These are phyloP conservation scores for Catharus ustulatus DNA, from an alignment of 2,797 vertebrate genomes.

Conservation along the genomic window DNA sequence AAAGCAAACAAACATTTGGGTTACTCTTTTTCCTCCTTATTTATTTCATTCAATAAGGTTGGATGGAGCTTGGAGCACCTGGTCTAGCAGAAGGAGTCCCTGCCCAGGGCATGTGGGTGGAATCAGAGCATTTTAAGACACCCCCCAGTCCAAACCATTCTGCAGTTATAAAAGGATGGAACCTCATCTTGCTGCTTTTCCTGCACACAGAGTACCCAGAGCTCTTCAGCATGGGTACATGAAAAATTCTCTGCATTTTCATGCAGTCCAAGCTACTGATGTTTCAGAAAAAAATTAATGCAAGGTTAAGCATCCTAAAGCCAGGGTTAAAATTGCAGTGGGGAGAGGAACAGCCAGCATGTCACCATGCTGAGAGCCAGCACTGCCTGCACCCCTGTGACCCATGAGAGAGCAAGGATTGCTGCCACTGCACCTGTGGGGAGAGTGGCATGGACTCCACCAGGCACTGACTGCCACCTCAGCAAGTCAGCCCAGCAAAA, in stretches of 20 bases:
- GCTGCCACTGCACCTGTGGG: fast-evolving
- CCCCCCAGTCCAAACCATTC: not conserved
- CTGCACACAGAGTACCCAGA: fast-evolving
- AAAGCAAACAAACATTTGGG: not conserved
- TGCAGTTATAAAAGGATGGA: not conserved
- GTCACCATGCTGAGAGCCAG: not conserved
- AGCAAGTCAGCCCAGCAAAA: not conserved
- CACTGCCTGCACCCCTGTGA: not conserved
- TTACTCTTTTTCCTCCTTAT: not conserved
- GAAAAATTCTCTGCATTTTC: not conserved
- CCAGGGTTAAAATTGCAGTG: not conserved
- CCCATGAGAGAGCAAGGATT: fast-evolving
- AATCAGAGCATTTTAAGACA: not conserved
- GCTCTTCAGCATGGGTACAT: not conserved
- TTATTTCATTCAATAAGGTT: not conserved
- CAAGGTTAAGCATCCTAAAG: not conserved
- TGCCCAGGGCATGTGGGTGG: not conserved
- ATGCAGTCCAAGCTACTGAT: not conserved
- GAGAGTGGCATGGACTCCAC: not conserved
- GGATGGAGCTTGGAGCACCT: not conserved
- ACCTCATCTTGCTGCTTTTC: not conserved
- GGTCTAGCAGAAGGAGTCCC: not conserved
- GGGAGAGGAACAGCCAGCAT: fast-evolving
- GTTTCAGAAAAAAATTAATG: not conserved
- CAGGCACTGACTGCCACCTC: not conserved